phyloP scores from a whole-genome alignment of 2,113 vertebrate genomes.

The Chionodraco myersi region DNA sequence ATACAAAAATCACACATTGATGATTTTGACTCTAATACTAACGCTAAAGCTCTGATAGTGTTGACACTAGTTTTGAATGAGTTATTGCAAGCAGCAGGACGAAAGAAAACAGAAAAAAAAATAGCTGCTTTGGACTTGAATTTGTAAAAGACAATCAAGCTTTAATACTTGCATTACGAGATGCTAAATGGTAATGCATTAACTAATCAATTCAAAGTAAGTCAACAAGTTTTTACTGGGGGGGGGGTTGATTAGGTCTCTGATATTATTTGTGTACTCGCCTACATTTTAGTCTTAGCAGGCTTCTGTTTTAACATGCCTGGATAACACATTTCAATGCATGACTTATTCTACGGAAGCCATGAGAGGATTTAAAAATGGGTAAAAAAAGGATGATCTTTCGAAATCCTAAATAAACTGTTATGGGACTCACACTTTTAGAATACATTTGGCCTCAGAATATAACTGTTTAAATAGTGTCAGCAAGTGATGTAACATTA shows the following conservation, averaged over 20 bases:
- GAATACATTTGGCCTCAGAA: too few species aligned
- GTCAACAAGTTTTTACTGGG: too few species aligned
- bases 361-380: too few species aligned
- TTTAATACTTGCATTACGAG: not conserved
- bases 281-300: not conserved
- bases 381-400: too few species aligned
- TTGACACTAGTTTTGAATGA: constrained; percentile 15
- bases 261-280: not conserved
- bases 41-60: constrained; percentile 24
- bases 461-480: too few species aligned
- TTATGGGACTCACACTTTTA: too few species aligned
- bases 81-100: constrained; percentile 3
- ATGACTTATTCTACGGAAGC: not conserved
- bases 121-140: not conserved
- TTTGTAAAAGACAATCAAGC: not conserved
- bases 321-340: not conserved
- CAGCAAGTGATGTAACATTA: too few species aligned
- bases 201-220: too few species aligned
- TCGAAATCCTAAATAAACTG: too few species aligned
- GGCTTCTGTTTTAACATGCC: not conserved
- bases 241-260: not conserved
- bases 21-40: constrained; percentile 51
- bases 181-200: not conserved
- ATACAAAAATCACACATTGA: constrained; percentile 45
- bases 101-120: not conserved